Evolutionary conservation across 2,797 vertebrate species (phyloP), one percentile per base, ranked within the genome.

Genomic region (Halcyon leucocephala): DNA sequence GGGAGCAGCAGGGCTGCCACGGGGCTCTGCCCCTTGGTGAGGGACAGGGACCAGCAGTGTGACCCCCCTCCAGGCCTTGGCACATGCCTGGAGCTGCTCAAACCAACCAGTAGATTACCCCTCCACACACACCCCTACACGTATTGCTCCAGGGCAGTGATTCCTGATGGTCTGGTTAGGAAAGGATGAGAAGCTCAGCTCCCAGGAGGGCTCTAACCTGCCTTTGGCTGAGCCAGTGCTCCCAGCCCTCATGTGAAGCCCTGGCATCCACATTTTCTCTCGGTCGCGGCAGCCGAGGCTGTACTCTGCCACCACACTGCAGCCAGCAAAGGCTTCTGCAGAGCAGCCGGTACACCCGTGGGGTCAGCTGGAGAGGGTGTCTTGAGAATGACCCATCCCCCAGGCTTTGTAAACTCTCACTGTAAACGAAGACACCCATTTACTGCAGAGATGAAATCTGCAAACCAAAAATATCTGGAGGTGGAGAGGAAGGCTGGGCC

Each of bases 291-390:
- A 80, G 79, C 82, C 42, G 41, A 37, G 71, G 52, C 62, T 72
- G 48, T 28, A 1, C 39, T 49, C 29, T 48, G 72, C 88, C 7
- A 1, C 3, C 28, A 25, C 35, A 28, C 31, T 1, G 28, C 21
- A 9, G 74, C 48, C 39, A 54, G 66, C 9, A n/a, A 67, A 17
- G 12, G 31, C 77, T 72, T 39, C 20, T 54, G 67, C 74, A 70
- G 90, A 58, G 67, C 67, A 66, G 71, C 84, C 3, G 1, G 42
- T 12, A 22, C 51, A 5, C 48, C n/a, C 2, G 1, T 3, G 31
- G 33, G 39, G 19, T 35, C 0, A 0, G 57, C 57, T 13, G 2
- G 44, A 37, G 77, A 19, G 6, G 0, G 1, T 8, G 14, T 64
- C 10, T 14, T 92, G 1, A 4, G 28, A n/a, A 8, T 29, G 77